Conservation (phyloP, 2,888 invertebrate genomes). For the Urechis unicinctus region DNA sequence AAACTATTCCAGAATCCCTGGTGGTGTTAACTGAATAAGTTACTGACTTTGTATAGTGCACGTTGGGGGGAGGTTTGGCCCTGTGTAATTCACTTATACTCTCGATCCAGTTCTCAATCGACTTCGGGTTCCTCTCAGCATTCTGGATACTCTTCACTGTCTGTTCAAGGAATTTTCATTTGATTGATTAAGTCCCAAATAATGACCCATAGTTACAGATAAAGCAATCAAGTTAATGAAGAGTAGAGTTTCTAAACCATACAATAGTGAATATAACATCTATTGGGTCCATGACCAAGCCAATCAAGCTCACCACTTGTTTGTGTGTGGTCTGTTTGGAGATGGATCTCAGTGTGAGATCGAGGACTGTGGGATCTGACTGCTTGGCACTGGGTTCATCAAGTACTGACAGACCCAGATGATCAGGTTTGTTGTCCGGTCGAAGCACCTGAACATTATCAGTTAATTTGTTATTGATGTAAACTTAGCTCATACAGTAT, state of each 20-base stretch:
- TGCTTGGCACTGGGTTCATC: slow-evolving; percentile 95
- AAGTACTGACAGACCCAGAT: slow-evolving; percentile 69
- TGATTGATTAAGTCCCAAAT: no score
- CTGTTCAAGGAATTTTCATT: slow-evolving; percentile 23
- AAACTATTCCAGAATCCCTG: background rate
- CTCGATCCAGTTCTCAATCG: slow-evolving; percentile 93
- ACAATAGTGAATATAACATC: background rate
- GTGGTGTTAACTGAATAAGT: background rate
- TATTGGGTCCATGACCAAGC: background rate
- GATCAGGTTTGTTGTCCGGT: slow-evolving; percentile 64
- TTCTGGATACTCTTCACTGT: slow-evolving; percentile 71
- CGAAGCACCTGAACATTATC: slow-evolving; percentile 56
- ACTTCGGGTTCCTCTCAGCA: slow-evolving; percentile 72
- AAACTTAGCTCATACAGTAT: no score
- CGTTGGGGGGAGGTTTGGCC: slow-evolving; percentile 78
- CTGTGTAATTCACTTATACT: slow-evolving; percentile 89
- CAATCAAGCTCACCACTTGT: slow-evolving; percentile 48
- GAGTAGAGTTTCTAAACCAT: background rate
- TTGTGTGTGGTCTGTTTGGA: slow-evolving; percentile 66
- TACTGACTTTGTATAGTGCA: slow-evolving; percentile 68
- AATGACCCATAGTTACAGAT: no score
- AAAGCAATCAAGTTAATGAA: background rate
- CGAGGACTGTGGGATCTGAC: slow-evolving; percentile 67
- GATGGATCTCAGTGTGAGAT: slow-evolving; percentile 75
- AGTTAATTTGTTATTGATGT: no score